Base-by-base conservation (phyloP, 2,888 invertebrate genomes). In the Icerya purchasi region DNA sequence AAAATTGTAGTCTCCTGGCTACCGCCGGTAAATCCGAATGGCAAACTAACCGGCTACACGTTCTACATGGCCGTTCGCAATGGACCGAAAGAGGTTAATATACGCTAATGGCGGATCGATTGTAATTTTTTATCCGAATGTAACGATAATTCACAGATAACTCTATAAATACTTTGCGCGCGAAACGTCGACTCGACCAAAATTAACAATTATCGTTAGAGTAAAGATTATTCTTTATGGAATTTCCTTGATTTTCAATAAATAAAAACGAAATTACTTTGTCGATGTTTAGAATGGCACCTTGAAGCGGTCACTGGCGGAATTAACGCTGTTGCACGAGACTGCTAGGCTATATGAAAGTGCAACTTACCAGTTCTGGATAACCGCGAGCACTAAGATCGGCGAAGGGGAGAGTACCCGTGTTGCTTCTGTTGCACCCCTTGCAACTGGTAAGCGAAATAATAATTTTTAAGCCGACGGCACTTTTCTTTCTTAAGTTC, bases 1-100 rank as follows among this genome's bases (percentile, higher is more conserved):
- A 86, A 87, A 72, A 86, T 89, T 65, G 77, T 89, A 61, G 82
- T 89, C 50, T 87, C 91, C 20, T 93, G 93, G 93, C 76, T 87
- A 64, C 89, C 90, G 19, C 92, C 93, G 0, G 74, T 80, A 21
- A 79, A 81, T 63, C 84, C 83, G 53, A 93, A 93, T 70, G 93
- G 93, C 21, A 78, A 84, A 59, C 76, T 90, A 22, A 83, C 83
- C 0, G 84, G 84, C 49, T 90, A 88, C 70, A 86, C 85, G 10
- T 80, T 90, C 66, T 87, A 87, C 68, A 84, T 84, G 83, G 82
- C 83, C 65, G 79, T 83, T 64, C 76, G 85, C 64, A 84, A 84
- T 72, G 83, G 84, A 65, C 84, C 84, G 0, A 77, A 83, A 67
- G 84, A 84, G 71, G 79, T 74, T 65, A 67, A 66, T 64, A 55